Evolutionary conservation across 2,113 vertebrate genomes (phyloP).

Genomic region (Nothobranchius kuhntae): DNA sequence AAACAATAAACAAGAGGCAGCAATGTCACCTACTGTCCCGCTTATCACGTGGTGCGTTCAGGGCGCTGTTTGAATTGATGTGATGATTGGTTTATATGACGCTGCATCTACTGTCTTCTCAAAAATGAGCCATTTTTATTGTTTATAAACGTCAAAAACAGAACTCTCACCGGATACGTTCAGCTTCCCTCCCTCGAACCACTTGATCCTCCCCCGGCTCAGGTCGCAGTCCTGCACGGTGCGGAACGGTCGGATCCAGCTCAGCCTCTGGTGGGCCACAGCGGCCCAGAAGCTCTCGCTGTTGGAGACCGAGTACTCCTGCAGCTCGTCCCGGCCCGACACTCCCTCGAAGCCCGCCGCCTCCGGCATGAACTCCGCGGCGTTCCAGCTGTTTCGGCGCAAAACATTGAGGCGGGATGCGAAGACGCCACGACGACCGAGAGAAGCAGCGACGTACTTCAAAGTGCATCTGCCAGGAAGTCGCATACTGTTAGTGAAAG

Average conservation of each 20-base stretch:
- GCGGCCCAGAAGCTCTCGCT: conserved; percentile 78
- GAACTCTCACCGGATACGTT: conserved; percentile 67
- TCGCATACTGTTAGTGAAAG: conserved; percentile 31
- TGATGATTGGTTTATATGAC: not conserved
- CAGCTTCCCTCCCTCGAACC: conserved; percentile 68
- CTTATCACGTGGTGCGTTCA: conserved; percentile 9
- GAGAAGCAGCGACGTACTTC: not conserved
- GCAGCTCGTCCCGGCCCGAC: conserved; percentile 68
- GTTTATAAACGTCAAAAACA: not conserved
- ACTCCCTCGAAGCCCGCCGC: conserved; percentile 60
- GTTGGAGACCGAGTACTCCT: conserved; percentile 73
- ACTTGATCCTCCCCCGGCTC: conserved; percentile 51
- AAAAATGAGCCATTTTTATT: not conserved
- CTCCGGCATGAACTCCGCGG: conserved; percentile 80
- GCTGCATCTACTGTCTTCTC: not conserved
- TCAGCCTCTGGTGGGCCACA: conserved; percentile 72
- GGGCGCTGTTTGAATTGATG: not conserved
- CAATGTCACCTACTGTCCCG: not conserved
- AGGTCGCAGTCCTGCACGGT: conserved; percentile 78
- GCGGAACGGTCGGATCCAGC: conserved; percentile 78
- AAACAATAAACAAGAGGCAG: conserved; percentile 4
- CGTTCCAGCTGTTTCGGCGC: conserved; percentile 33
- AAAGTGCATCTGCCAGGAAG: conserved; percentile 17
- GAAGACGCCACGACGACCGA: not conserved
- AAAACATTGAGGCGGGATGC: not conserved